These are phyloP conservation scores for Myiozetetes cayanensis DNA, from an alignment of 2,113 vertebrate genomes.

Conservation along the genomic window DNA sequence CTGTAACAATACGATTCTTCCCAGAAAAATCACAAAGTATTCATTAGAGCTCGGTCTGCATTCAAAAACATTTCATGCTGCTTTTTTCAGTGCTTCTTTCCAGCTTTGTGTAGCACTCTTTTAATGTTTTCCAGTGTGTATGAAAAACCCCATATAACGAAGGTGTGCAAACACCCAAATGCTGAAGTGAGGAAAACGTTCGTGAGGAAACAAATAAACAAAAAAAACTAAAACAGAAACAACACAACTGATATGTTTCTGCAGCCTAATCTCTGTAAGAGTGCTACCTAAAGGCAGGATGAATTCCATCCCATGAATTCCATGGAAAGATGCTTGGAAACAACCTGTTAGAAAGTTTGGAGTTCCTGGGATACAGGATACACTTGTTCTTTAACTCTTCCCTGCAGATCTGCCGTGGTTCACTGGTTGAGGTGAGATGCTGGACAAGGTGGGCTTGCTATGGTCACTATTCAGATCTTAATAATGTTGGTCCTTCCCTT, in stretches of 20 bases:
- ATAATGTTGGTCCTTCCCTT: too few species aligned
- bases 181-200: background rate
- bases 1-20: background rate
- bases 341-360: background rate
- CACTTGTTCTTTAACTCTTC: background rate
- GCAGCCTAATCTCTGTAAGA: background rate
- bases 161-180: background rate
- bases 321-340: background rate
- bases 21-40: background rate
- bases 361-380: background rate
- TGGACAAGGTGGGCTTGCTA: background rate
- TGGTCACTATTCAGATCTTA: too few species aligned
- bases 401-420: background rate
- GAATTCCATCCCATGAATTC: background rate
- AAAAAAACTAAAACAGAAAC: background rate
- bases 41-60: background rate
- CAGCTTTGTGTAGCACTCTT: background rate
- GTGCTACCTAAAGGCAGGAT: background rate
- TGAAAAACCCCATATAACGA: background rate
- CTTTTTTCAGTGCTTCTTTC: background rate
- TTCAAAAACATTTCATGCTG: background rate
- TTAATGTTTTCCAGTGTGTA: background rate
- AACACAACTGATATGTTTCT: background rate
- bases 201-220: background rate
- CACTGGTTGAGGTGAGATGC: background rate